Evolutionary conservation across 2,888 invertebrate genomes (phyloP), one percentile per base, ranked within the genome.

Genomic region (Hedya salicella): DNA sequence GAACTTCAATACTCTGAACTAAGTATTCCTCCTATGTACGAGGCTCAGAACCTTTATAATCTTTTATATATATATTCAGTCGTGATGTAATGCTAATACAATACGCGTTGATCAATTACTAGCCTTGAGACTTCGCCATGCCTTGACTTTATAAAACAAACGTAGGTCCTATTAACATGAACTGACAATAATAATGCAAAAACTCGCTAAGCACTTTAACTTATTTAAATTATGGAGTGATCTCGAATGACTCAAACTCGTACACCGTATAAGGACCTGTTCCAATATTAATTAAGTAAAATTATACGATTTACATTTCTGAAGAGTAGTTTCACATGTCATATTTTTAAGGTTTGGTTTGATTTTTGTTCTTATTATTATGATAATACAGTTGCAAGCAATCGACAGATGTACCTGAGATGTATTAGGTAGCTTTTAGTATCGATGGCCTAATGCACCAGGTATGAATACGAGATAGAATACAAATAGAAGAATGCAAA

Each of bases 51-150:
- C 46, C 53, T 62, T 62, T 39, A 40, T 54, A 40, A 57, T 68
- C 57, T 61, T 30, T 61, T 54, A 42, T 69, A 53, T 69, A 53
- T 16, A 50, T 67, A 69, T 70, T 63, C 62, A 54, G 65, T 53
- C 42, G 64, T 72, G 71, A 75, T 71, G 69, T 70, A 71, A 65
- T 72, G 70, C 72, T 75, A 73, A 69, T 71, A 71, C 70, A 71
- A 69, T 62, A 30, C 60, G 66, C 60, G 66, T 62, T 71, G 62
- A 73, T 71, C 48, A 67, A 71, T 72, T 63, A 57, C 50, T 71
- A 72, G 70, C 79, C 78, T 78, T 78, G 74, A 68, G 11, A 54
- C 67, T 61, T 49, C 67, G 70, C 70, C 69, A 69, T 66, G 70
- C 67, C 72, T 61, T 73, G 70, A 72, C 71, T 61, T 54, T 66